These are phyloP conservation scores for Anagyrus pseudococci DNA, from an alignment of 2,888 invertebrate genomes.

Conservation along the genomic window DNA sequence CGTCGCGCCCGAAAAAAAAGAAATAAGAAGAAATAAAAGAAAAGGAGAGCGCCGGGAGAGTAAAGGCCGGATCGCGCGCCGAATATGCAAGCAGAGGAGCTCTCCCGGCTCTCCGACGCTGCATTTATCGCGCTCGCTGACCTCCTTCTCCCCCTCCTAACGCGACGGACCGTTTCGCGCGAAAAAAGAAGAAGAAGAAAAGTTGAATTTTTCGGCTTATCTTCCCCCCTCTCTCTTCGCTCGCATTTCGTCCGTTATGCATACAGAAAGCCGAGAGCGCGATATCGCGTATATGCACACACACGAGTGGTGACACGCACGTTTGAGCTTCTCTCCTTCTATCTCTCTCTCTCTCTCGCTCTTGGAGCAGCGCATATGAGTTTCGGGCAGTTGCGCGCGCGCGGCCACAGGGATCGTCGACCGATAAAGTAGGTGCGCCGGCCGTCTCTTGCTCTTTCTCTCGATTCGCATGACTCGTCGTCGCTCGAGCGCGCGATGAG, in stretches of 20 bases:
- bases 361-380: slow-evolving; percentile 1
- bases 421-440: slow-evolving; percentile 38
- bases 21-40: too few species aligned
- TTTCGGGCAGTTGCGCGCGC: slow-evolving; percentile 35
- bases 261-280: too few species aligned
- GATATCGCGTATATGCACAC: background rate
- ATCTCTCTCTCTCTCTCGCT: too few species aligned
- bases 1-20: too few species aligned
- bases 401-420: slow-evolving; percentile 40
- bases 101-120: background rate
- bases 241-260: background rate
- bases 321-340: too few species aligned
- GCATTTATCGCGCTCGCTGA: slow-evolving; percentile 6
- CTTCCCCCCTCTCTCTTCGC: background rate
- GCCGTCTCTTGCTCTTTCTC: background rate
- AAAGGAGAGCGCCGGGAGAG: too few species aligned
- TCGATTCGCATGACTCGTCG: slow-evolving; percentile 32
- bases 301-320: too few species aligned
- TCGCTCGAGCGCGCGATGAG: slow-evolving; percentile 20
- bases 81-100: background rate
- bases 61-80: background rate
- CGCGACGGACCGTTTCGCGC: too few species aligned
- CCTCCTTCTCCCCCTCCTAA: slow-evolving; percentile 8
- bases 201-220: slow-evolving; percentile 25
- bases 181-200: slow-evolving; percentile 8